These are phyloP conservation scores for Acrossocheilus fasciatus DNA, from an alignment of 2,797 vertebrate species.

Conservation along the genomic window DNA sequence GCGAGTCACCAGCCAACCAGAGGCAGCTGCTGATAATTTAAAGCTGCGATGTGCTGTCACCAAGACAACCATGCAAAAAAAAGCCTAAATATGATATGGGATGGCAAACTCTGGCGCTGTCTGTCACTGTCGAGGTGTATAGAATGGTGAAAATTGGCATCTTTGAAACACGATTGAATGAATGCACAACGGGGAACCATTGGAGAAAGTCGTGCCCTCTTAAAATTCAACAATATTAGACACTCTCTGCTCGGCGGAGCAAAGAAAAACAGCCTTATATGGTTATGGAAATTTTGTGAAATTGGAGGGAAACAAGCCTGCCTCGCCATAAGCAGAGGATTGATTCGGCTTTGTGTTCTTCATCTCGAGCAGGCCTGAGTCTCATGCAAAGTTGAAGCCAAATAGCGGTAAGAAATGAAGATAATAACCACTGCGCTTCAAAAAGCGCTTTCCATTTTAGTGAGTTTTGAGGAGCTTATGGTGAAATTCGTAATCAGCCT, in stretches of 20 bases:
- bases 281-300: slow-evolving; percentile 50
- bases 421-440: slow-evolving; percentile 57
- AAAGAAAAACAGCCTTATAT: slow-evolving; percentile 56
- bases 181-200: slow-evolving; percentile 41
- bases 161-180: slow-evolving; percentile 52
- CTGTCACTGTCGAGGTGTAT: slow-evolving; percentile 41
- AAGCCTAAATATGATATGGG: slow-evolving; percentile 56
- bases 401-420: slow-evolving; percentile 53
- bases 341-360: slow-evolving; percentile 55
- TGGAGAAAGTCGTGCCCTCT: slow-evolving; percentile 52
- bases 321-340: slow-evolving; percentile 20
- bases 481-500: slow-evolving; percentile 82
- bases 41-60: slow-evolving; percentile 56
- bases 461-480: slow-evolving; percentile 71
- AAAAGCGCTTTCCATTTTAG: slow-evolving; percentile 64
- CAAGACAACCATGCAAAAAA: slow-evolving; percentile 56
- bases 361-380: slow-evolving; percentile 50
- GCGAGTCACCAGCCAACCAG: slow-evolving; percentile 62
- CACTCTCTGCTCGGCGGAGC: slow-evolving; percentile 44
- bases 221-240: slow-evolving; percentile 61
- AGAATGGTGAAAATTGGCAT: slow-evolving; percentile 57
- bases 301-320: slow-evolving; percentile 48
- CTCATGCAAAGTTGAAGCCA: slow-evolving; percentile 58
- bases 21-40: slow-evolving; percentile 62
- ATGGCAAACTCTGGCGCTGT: slow-evolving; percentile 52